Evolutionary conservation across 2,888 invertebrate species (phyloP).

Genomic region (Branchipolynoe longqiensis): DNA sequence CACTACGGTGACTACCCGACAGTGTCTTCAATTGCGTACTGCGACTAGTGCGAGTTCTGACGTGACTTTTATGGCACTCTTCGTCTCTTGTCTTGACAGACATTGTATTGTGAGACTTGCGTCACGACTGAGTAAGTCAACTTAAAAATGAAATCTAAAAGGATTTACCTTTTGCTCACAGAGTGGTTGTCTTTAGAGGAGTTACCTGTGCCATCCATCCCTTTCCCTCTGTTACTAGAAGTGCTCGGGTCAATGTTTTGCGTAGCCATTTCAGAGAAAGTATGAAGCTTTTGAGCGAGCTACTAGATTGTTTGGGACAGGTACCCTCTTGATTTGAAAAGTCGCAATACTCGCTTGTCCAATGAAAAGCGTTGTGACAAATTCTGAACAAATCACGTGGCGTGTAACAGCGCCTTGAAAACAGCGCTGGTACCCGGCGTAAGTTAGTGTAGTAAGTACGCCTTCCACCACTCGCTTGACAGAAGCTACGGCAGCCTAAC

Average conservation of each 20-base stretch:
- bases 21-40: too few species aligned
- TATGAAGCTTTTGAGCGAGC: background rate
- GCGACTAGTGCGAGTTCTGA: too few species aligned
- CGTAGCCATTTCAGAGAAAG: conserved; percentile 57
- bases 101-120: too few species aligned
- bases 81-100: too few species aligned
- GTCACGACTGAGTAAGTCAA: too few species aligned
- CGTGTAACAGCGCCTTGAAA: background rate
- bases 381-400: conserved; percentile 1
- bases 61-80: too few species aligned
- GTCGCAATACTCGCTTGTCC: background rate
- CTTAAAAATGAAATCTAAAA: too few species aligned
- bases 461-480: too few species aligned
- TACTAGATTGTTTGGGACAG: background rate
- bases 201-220: conserved; percentile 59
- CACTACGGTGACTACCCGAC: too few species aligned
- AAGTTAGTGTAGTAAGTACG: background rate
- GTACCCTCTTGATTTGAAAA: conserved; percentile 17
- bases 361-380: conserved; percentile 22
- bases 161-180: conserved; percentile 66
- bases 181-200: conserved; percentile 65
- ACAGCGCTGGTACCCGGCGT: background rate
- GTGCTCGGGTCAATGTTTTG: conserved; percentile 63
- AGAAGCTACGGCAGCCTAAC: too few species aligned
- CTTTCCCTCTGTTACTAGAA: conserved; percentile 53